phyloP scores from a whole-genome alignment of 2,888 invertebrate species.

The Odontomyia ornata region DNA sequence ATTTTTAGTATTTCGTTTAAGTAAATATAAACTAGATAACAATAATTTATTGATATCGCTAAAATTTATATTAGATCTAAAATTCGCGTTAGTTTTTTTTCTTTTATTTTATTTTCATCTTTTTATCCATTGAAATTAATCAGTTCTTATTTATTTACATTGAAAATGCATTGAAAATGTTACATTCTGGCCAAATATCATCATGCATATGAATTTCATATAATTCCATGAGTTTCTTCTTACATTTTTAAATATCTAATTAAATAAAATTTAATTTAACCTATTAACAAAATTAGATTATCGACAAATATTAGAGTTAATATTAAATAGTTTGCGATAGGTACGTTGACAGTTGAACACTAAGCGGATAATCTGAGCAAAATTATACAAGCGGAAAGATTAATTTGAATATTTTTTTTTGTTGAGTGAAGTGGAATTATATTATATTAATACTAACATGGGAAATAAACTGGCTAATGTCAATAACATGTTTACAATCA shows the following conservation, averaged over 20 bases:
- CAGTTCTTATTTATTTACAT: constrained; percentile 16
- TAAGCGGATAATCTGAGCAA: neutral
- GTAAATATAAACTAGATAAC: constrained; percentile 40
- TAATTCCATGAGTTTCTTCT: neutral
- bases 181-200: neutral
- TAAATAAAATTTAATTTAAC: constrained; percentile 43
- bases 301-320: too few species aligned
- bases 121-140: constrained; percentile 4
- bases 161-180: constrained; percentile 4
- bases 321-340: constrained; percentile 3
- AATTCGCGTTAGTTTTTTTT: constrained; percentile 27
- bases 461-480: too few species aligned
- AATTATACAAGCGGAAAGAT: too few species aligned
- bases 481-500: too few species aligned
- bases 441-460: too few species aligned
- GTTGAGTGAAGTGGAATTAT: too few species aligned
- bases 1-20: constrained; percentile 16
- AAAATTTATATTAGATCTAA: constrained; percentile 30
- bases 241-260: neutral
- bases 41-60: constrained; percentile 40
- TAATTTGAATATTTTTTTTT: too few species aligned
- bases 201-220: constrained; percentile 32
- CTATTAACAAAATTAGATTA: constrained; percentile 40
- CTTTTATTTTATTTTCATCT: too few species aligned
- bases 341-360: neutral